Conservation (phyloP, 2,888 invertebrate genomes). For the Chymomyza procnemis region DNA sequence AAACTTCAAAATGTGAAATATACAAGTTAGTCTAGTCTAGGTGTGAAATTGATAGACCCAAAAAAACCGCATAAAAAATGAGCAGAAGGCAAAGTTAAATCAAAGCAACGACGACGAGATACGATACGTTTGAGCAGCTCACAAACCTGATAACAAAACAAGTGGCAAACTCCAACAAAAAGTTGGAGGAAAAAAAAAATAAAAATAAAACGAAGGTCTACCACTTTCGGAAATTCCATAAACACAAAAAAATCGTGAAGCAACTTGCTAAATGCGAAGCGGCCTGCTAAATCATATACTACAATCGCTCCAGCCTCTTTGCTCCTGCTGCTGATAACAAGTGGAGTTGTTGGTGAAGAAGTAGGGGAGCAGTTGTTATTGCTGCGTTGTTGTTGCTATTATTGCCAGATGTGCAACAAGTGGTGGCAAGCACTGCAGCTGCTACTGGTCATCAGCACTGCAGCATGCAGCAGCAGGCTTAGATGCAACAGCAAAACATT, state of each 20-base stretch:
- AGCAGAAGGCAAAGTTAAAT: neutral
- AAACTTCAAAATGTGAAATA: neutral
- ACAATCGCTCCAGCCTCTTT: conserved; percentile 17
- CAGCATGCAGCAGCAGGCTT: conserved; percentile 47
- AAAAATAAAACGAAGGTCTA: conserved; percentile 66
- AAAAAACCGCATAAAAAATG: conserved; percentile 26
- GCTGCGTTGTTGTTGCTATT: neutral
- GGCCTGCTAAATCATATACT: conserved; percentile 57
- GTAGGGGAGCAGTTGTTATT: neutral
- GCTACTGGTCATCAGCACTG: conserved; percentile 74
- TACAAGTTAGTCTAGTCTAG: conserved; percentile 54
- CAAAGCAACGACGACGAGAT: neutral
- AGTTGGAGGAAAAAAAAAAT: conserved; percentile 22
- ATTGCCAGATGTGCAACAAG: conserved; percentile 45
- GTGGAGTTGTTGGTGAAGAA: conserved; percentile 12
- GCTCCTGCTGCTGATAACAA: conserved; percentile 60
- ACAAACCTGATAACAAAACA: conserved; percentile 60
- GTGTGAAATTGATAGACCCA: conserved; percentile 68
- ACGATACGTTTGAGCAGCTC: neutral
- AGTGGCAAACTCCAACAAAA: conserved; percentile 36
- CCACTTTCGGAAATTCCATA: conserved; percentile 73
- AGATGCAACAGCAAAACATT: conserved; percentile 58
- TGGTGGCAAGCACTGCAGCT: conserved; percentile 44
- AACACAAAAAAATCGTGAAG: conserved; percentile 42
- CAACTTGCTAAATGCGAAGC: conserved; percentile 10